Conservation (phyloP, 2,113 vertebrate species). For the Azemiops feae region DNA sequence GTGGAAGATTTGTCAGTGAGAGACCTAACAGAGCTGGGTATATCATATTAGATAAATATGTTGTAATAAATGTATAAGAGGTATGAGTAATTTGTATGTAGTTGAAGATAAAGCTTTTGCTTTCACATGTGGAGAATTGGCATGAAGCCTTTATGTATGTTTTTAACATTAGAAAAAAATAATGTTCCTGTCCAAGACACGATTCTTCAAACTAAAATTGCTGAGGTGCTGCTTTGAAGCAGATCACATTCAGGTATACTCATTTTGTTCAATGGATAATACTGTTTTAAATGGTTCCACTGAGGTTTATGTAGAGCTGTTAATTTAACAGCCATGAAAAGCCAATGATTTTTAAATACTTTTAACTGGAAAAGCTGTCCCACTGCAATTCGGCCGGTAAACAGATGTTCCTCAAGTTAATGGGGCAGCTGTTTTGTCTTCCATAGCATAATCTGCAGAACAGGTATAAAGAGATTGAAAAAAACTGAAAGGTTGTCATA, state of each 20-base stretch:
- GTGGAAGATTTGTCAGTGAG: not conserved
- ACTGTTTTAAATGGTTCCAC: not conserved
- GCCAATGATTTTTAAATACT: not conserved
- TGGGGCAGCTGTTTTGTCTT: constrained; percentile 11
- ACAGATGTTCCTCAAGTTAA: constrained; percentile 4
- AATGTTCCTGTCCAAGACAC: not conserved
- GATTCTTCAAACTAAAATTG: not conserved
- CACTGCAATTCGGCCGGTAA: constrained; percentile 1
- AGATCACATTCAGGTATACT: not conserved
- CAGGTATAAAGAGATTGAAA: not conserved
- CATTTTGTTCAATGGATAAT: not conserved
- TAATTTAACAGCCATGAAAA: not conserved
- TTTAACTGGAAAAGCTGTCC: not conserved
- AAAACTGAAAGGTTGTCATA: constrained; percentile 10
- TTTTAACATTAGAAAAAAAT: not conserved
- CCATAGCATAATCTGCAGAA: not conserved
- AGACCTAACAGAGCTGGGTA: not conserved
- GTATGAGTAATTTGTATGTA: not conserved
- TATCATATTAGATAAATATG: not conserved
- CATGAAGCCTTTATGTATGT: not conserved
- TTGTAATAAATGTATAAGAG: not conserved
- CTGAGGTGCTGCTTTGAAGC: not conserved
- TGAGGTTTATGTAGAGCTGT: not conserved
- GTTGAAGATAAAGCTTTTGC: no score
- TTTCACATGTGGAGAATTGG: not conserved